phyloP scores from a whole-genome alignment of 2,888 invertebrate species.

The Steinernema scapterisci region DNA sequence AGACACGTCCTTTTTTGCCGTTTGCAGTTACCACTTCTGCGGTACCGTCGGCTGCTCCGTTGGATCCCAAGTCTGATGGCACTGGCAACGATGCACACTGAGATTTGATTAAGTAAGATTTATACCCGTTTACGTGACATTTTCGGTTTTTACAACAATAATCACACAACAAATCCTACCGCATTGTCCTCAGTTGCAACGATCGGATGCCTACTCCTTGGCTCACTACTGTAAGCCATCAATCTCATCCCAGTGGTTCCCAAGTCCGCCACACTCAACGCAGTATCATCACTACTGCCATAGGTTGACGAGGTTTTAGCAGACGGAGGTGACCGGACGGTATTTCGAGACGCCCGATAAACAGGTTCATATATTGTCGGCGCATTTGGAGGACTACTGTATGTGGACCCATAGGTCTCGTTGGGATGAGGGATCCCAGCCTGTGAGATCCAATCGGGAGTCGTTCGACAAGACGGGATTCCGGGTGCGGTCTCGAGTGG shows the following conservation, averaged over 20 bases:
- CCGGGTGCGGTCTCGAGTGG: not conserved
- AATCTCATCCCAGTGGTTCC: conserved; percentile 1
- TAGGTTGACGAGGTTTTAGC: not conserved
- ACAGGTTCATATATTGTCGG: conserved; percentile 14
- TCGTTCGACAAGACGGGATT: not conserved
- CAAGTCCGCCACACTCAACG: not conserved
- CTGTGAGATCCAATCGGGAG: conserved; percentile 6
- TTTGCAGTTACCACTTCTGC: too few species aligned
- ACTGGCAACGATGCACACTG: too few species aligned
- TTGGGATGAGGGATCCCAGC: conserved; percentile 15
- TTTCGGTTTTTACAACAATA: not conserved
- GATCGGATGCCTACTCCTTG: not conserved
- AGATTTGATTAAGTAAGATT: too few species aligned
- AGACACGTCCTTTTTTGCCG: too few species aligned
- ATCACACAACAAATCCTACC: not conserved
- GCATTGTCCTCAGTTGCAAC: not conserved
- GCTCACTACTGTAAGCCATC: conserved; percentile 20
- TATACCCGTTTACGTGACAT: not conserved
- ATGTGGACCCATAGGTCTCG: not conserved
- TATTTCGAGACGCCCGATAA: not conserved
- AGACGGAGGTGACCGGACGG: not conserved
- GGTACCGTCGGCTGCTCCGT: too few species aligned
- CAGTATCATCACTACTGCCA: not conserved
- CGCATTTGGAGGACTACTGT: not conserved
- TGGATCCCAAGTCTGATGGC: too few species aligned